A percentile compares a stretch with the other conserved stretches of the same genome.
phyloP scores from a whole-genome alignment of 1,140 invertebrate genomes.

The Drosophila bifasciata region DNA sequence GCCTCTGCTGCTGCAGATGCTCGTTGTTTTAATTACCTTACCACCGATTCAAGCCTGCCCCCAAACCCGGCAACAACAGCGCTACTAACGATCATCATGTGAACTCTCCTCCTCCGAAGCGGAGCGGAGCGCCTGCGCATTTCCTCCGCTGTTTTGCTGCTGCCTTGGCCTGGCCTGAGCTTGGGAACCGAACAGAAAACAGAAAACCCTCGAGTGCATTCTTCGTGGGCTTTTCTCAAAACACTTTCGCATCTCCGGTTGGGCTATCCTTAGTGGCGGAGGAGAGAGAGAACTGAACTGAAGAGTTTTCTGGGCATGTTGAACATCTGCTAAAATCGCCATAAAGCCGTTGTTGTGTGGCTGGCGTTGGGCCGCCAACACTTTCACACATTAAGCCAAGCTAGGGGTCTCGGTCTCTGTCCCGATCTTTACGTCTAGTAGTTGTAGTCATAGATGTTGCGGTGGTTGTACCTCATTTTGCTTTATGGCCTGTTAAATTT shows the following conservation, averaged over 20 bases:
- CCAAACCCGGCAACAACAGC: conserved; percentile 20
- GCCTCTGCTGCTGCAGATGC: conserved; percentile 29
- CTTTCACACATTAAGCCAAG: conserved; percentile 54
- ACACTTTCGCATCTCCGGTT: conserved; percentile 36
- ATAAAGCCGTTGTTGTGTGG: conserved; percentile 41
- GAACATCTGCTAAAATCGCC: conserved; percentile 57
- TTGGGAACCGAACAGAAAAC: conserved; percentile 17
- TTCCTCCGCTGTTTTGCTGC: conserved; percentile 37
- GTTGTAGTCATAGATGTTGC: conserved; percentile 1
- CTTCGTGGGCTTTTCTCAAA: conserved; percentile 40
- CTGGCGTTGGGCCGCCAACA: conserved; percentile 47
- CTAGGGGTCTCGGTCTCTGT: conserved; percentile 5
- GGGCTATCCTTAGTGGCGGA: too few relatives aligned
- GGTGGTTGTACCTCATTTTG: conserved; percentile 47
- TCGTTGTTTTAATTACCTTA: conserved; percentile 54
- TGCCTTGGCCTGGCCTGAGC: conserved; percentile 17
- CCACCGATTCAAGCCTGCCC: conserved; percentile 36
- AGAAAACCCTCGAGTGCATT: conserved; percentile 51
- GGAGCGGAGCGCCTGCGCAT: conserved; percentile 41
- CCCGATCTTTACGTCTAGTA: not conserved
- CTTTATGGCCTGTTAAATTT: conserved; percentile 55
- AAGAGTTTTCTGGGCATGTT: conserved; percentile 21
- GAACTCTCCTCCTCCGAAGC: conserved; percentile 49
- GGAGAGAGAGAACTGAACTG: too few relatives aligned
- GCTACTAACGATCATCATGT: conserved; percentile 52